Evolutionary conservation across 2,888 invertebrate genomes (phyloP).

Genomic region (Epistrophe grossulariae): DNA sequence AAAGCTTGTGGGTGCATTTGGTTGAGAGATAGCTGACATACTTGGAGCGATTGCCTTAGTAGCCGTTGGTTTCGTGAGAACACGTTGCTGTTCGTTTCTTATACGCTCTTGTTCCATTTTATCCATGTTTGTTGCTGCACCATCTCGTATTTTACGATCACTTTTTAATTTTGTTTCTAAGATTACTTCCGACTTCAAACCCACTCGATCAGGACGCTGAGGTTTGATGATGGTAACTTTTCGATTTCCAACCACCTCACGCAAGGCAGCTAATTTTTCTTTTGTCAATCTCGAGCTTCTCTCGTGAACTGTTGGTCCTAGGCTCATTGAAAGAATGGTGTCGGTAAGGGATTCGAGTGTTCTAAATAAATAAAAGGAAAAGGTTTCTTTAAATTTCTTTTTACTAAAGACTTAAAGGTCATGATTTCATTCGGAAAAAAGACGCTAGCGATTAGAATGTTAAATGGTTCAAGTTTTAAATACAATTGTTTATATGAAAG

Average conservation of each 20-base stretch:
- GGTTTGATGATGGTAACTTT: constrained; percentile 81
- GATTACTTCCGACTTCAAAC: constrained; percentile 83
- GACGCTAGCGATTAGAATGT: background rate
- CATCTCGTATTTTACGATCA: constrained; percentile 78
- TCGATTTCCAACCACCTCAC: constrained; percentile 78
- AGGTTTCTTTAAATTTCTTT: background rate
- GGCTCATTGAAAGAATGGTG: constrained; percentile 82
- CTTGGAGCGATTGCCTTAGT: constrained; percentile 77
- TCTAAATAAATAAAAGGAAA: constrained; percentile 69
- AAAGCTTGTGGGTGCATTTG: constrained; percentile 77
- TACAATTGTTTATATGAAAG: background rate
- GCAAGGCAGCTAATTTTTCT: constrained; percentile 80
- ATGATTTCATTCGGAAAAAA: background rate
- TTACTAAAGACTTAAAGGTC: background rate
- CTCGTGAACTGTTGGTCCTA: constrained; percentile 80
- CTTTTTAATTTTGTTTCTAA: constrained; percentile 80
- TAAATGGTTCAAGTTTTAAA: background rate
- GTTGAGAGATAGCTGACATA: constrained; percentile 67
- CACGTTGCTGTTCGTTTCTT: constrained; percentile 67
- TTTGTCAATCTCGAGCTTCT: constrained; percentile 79
- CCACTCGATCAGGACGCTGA: constrained; percentile 82
- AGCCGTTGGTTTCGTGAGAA: constrained; percentile 77
- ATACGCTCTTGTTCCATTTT: constrained; percentile 77
- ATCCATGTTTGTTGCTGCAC: constrained; percentile 76
- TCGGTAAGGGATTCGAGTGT: constrained; percentile 82